Evolutionary conservation across 2,113 vertebrate genomes (phyloP).

Genomic region (Budorcas taxicolor): DNA sequence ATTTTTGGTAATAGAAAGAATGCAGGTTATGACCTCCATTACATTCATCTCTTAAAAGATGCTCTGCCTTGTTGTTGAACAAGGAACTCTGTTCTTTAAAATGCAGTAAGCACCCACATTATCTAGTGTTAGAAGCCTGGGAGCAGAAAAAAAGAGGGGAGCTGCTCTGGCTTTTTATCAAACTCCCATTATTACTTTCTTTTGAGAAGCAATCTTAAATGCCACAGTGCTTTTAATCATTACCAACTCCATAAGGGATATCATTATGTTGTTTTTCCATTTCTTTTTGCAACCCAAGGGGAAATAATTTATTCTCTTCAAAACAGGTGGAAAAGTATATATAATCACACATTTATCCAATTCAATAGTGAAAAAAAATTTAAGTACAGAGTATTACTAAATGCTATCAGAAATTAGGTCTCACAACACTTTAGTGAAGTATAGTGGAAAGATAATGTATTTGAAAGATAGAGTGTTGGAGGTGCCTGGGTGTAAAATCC

Average conservation of each 20-base stretch:
- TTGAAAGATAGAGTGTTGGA: not conserved
- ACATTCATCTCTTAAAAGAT: not conserved
- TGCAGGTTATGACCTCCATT: not conserved
- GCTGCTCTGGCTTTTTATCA: not conserved
- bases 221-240: conserved; percentile 24
- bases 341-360: not conserved
- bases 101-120: not conserved
- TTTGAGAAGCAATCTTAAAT: conserved; percentile 37
- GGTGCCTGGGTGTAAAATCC: not conserved
- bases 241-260: not conserved
- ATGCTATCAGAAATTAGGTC: not conserved
- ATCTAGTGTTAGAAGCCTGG: not conserved
- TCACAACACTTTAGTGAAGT: not conserved
- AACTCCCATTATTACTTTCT: not conserved
- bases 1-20: not conserved
- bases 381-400: not conserved
- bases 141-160: not conserved
- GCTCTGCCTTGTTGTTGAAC: not conserved
- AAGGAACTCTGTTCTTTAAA: not conserved
- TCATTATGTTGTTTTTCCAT: conserved; percentile 10
- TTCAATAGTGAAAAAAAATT: not conserved
- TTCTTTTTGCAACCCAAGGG: not conserved
- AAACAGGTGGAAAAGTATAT: not conserved
- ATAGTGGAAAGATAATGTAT: not conserved
- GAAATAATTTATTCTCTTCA: conserved; percentile 34